phyloP scores from a whole-genome alignment of 2,888 invertebrate species.

The Beris chalybata region DNA sequence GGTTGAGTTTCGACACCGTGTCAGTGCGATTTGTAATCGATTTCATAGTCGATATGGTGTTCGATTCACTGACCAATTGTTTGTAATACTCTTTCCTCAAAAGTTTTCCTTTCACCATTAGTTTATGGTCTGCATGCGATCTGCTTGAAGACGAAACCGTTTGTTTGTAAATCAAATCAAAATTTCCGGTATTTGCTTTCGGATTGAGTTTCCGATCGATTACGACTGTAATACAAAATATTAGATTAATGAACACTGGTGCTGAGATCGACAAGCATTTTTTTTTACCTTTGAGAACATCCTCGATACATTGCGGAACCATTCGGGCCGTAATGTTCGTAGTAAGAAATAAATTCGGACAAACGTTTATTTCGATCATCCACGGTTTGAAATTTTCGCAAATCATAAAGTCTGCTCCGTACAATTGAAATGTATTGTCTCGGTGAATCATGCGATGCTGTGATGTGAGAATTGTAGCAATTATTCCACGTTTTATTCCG shows the following conservation, averaged over 20 bases:
- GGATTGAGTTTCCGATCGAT: slow-evolving; percentile 50
- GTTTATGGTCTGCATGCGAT: neutral
- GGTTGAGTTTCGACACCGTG: neutral
- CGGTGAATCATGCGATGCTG: slow-evolving; percentile 70
- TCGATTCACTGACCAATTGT: no score
- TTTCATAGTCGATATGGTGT: no score
- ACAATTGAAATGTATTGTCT: slow-evolving; percentile 82
- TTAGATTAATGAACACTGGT: no score
- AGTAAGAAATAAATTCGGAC: slow-evolving; percentile 79
- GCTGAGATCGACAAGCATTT: no score
- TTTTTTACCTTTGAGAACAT: slow-evolving; percentile 69
- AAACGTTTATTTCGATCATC: slow-evolving; percentile 91
- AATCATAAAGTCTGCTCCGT: slow-evolving; percentile 91
- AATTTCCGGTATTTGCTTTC: slow-evolving; percentile 61
- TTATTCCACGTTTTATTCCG: slow-evolving; percentile 80
- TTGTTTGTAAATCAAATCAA: slow-evolving; percentile 59
- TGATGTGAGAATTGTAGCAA: slow-evolving; percentile 75
- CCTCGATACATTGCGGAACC: slow-evolving; percentile 78
- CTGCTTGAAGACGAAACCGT: neutral
- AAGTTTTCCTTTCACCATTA: neutral
- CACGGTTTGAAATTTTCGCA: slow-evolving; percentile 83
- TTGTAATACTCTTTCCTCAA: neutral
- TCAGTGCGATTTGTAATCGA: no score
- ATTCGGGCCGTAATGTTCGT: slow-evolving; percentile 82
- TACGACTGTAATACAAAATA: slow-evolving; percentile 58